A percentile compares a stretch with the other conserved stretches of the same genome.
phyloP scores from a whole-genome alignment of 2,888 invertebrate genomes.

The Encarsia formosa region DNA sequence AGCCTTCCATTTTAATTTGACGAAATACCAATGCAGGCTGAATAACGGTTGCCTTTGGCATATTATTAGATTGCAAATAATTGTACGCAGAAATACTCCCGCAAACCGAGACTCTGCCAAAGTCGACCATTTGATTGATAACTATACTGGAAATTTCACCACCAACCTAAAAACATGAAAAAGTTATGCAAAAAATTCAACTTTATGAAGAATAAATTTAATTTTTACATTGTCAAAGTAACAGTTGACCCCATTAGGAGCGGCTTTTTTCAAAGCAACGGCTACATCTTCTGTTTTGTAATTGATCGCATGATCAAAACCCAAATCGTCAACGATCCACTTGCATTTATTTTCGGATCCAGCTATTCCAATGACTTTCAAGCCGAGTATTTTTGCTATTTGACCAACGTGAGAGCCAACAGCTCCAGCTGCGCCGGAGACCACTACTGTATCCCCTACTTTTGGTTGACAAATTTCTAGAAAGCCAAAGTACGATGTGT shows the following conservation, averaged over 20 bases:
- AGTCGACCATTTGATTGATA: slow-evolving; percentile 60
- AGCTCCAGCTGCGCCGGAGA: slow-evolving; percentile 74
- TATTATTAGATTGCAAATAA: slow-evolving; percentile 38
- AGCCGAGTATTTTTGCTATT: slow-evolving; percentile 68
- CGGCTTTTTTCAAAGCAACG: slow-evolving; percentile 57
- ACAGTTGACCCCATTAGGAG: slow-evolving; percentile 70
- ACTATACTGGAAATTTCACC: slow-evolving; percentile 61
- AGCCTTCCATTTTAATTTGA: slow-evolving; percentile 63
- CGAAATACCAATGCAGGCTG: slow-evolving; percentile 58
- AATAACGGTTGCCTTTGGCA: slow-evolving; percentile 54
- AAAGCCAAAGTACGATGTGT: slow-evolving; percentile 73
- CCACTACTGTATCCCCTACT: slow-evolving; percentile 67
- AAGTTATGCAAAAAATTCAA: no score
- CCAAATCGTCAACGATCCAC: slow-evolving; percentile 62
- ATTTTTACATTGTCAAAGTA: slow-evolving; percentile 77
- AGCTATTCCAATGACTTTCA: slow-evolving; percentile 69
- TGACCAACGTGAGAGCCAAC: slow-evolving; percentile 76
- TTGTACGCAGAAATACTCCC: slow-evolving; percentile 66
- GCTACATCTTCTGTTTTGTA: slow-evolving; percentile 63
- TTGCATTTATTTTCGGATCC: slow-evolving; percentile 68
- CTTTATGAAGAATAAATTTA: no score
- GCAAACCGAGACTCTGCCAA: slow-evolving; percentile 62
- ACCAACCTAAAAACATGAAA: slow-evolving; percentile 63
- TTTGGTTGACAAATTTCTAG: slow-evolving; percentile 68
- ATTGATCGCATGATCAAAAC: slow-evolving; percentile 68